Evolutionary conservation across 2,888 invertebrate species (phyloP), one percentile per base, ranked within the genome.

Genomic region (Cantharis lateralis): DNA sequence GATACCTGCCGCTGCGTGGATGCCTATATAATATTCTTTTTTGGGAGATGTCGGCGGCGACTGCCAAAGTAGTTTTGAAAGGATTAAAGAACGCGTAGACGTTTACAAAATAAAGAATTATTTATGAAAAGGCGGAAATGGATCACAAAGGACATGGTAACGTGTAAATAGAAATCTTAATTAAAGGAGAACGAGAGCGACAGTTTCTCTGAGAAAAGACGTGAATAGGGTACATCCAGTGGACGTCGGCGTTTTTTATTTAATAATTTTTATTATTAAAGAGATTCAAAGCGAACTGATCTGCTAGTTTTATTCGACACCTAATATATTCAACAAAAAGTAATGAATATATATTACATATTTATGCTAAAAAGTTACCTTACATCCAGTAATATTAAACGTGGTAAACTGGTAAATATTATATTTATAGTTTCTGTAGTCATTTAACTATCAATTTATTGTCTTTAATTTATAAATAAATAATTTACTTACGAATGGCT

Each of bases 61-160:
- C 72, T 72, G 79, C 77, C 74, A 77, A 75, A 71, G 72, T 78
- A 74, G 72, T 75, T 80, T 79, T 81, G 80, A 80, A 76, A 75
- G 81, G 81, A 81, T 81, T 81, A 81, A 77, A 72, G 74, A 78
- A 78, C 79, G 80, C 77, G 76, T 77, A 80, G 81, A 78, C 81
- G 80, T 81, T 81, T 81, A 81, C 81, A 81, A 81, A 81, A 81
- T 81, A 81, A 81, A 81, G 81, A 80, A 80, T 81, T 81, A 81
- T 81, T 81, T 78, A 81, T 80, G 79, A 79, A 80, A 81, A 80
- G 78, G 78, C 80, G 81, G 80, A 79, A 80, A 79, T 70, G 75
- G 72, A 61, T 69, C 73, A 71, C 73, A 74, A 75, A 74, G 76
- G 73, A 72, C 71, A 75, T 73, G 78, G 74, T 68, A 77, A 76